Percentiles rank a stretch among this genome's conserved stretches.
These are phyloP conservation scores for Drosophila aff. DNA, from an alignment of 1,140 invertebrate species.

Conservation along the genomic window DNA sequence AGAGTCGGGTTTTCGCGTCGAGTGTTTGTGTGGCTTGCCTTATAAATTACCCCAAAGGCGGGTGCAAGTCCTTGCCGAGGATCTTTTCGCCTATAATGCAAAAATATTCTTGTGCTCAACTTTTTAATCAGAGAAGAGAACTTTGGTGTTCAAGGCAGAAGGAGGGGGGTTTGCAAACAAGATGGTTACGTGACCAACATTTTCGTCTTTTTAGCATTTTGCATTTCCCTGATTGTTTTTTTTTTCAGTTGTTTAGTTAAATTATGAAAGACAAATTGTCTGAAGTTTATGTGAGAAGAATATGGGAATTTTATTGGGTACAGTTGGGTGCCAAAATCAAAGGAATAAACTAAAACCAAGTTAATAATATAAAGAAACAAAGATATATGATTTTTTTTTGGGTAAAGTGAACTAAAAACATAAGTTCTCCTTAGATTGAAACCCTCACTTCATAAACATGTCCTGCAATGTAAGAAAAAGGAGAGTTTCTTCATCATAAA, in stretches of 20 bases:
- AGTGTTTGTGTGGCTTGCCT: conserved; percentile 54
- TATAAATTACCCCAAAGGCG: conserved; percentile 69
- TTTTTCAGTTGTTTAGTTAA: conserved; percentile 48
- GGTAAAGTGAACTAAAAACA: too few relatives aligned
- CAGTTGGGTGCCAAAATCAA: background rate
- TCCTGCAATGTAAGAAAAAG: too few relatives aligned
- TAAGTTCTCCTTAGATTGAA: background rate
- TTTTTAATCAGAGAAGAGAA: conserved; percentile 68
- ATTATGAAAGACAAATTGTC: conserved; percentile 60
- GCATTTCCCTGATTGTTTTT: conserved; percentile 58
- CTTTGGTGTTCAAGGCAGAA: conserved; percentile 11
- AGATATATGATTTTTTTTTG: too few relatives aligned
- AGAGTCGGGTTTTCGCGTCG: conserved; percentile 50
- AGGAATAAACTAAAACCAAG: background rate
- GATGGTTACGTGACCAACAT: conserved; percentile 73
- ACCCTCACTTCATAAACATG: background rate
- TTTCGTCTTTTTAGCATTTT: conserved; percentile 31
- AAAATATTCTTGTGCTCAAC: conserved; percentile 58
- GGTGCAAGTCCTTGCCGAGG: conserved; percentile 54
- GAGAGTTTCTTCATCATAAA: background rate
- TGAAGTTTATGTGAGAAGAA: conserved; percentile 22
- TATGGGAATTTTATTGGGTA: conserved; percentile 9
- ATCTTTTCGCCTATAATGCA: conserved; percentile 58
- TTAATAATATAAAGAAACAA: too few relatives aligned
- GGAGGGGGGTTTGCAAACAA: conserved; percentile 21